These are phyloP conservation scores for Cossypha niveicapilla DNA, from an alignment of 2,797 vertebrate genomes.

Conservation along the genomic window DNA sequence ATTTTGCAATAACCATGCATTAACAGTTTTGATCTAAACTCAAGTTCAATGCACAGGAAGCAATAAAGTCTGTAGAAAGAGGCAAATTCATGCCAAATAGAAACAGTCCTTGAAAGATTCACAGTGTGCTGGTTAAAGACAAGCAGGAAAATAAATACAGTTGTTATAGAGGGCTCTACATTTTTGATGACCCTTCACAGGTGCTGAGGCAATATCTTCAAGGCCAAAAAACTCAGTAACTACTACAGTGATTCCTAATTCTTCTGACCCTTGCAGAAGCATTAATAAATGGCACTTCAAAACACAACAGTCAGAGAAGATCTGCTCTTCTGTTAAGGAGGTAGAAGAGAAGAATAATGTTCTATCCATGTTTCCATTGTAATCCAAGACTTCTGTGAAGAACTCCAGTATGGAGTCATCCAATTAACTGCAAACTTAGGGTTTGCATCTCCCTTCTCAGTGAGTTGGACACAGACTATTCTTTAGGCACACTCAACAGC, in stretches of 20 bases:
- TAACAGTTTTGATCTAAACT: slow-evolving; percentile 20
- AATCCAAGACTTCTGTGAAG: not conserved
- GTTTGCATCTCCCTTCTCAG: not conserved
- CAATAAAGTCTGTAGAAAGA: not conserved
- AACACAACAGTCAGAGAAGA: not conserved
- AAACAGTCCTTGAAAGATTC: not conserved
- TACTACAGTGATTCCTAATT: not conserved
- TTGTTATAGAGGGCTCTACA: not conserved
- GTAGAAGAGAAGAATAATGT: not conserved
- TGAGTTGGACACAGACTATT: not conserved
- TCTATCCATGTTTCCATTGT: not conserved
- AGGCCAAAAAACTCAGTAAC: not conserved
- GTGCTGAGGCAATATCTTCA: not conserved
- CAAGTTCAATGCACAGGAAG: not conserved
- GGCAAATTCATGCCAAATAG: not conserved
- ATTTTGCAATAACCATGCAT: not conserved
- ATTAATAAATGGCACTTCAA: not conserved
- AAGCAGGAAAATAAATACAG: not conserved
- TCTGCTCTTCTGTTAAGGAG: not conserved
- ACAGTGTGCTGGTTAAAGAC: not conserved
- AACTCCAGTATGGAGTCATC: not conserved
- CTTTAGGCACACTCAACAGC: not conserved
- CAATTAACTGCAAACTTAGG: not conserved
- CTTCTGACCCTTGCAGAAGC: not conserved
- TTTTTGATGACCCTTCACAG: not conserved